phyloP scores from a whole-genome alignment of 2,113 vertebrate species.

The Zosterops pallidus region DNA sequence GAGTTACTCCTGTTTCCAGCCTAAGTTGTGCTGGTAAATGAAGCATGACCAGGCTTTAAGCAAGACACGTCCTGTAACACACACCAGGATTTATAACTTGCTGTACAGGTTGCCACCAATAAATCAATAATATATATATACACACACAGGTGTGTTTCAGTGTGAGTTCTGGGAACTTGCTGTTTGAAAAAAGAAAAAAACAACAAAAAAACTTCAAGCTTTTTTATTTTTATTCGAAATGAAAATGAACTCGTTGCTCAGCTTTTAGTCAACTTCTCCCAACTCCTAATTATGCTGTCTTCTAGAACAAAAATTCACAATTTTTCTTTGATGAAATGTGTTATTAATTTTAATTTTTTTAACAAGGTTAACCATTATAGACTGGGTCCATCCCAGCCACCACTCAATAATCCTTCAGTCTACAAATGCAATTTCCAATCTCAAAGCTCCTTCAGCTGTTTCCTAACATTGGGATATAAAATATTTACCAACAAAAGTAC shows the following conservation, averaged over 20 bases:
- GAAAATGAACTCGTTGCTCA: not conserved
- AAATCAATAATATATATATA: slow-evolving; percentile 20
- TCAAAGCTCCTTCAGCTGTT: not conserved
- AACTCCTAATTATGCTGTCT: not conserved
- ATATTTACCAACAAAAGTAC: slow-evolving; percentile 50
- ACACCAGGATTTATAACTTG: slow-evolving; percentile 14
- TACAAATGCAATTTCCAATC: not conserved
- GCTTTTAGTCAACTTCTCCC: not conserved
- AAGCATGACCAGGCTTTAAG: slow-evolving; percentile 8
- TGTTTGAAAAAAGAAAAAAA: not conserved
- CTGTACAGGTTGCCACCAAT: not conserved
- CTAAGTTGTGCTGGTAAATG: not conserved
- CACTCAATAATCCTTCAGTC: not conserved
- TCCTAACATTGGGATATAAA: not conserved
- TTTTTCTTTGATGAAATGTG: not conserved
- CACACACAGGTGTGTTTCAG: not conserved
- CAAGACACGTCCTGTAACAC: not conserved
- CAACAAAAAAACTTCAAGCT: not conserved
- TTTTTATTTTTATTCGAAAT: not conserved
- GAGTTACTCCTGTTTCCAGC: not conserved
- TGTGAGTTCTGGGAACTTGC: not conserved
- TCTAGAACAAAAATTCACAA: not conserved
- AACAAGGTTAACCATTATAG: not conserved
- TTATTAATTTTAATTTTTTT: not conserved
- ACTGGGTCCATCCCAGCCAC: not conserved